Base-by-base conservation (phyloP, 2,797 vertebrate genomes). In the Lacerta bilineata region DNA sequence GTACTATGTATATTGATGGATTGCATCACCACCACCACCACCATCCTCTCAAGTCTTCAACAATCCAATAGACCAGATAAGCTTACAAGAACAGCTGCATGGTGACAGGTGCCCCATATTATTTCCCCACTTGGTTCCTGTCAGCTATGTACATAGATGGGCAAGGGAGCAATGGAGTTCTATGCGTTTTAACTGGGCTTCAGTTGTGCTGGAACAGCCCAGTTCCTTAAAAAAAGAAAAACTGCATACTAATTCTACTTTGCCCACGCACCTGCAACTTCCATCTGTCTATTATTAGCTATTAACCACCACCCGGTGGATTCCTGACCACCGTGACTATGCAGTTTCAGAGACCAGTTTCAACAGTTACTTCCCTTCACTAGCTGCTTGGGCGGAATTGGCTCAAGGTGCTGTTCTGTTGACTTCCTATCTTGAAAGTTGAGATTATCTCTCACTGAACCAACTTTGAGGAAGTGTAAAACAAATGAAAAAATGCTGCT, bases 331-430 rank as follows among this genome's bases (percentile, higher is more conserved):
- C 3, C 0, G 0, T 18, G 90, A 85, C 71, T 88, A 91, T 87
- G 74, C 90, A 61, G 4, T 78, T 36, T 66, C 64, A 7, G 84
- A 85, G 75, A 86, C n/a, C 18, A 0, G 0, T 36, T 88, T 78
- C 90, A 85, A 85, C 59, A 89, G 81, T 23, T 71, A 29, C 74
- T 87, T 86, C 76, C 41, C 20, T 92, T 79, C 76, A 77, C 46
- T 87, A 79, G 72, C 88, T 84, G 46, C 69, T 81, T 66, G 0
- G 3, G 55, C 90, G 82, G 27, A 79, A 81, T 72, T 80, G 25
- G 15, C 69, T 39, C 66, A 71, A 39, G 27, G 8, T 59, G 33
- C 36, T 11, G 77, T 36, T 39, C 77, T 59, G n/a, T 39, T 80
- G 33, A 25, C 41, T 71, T 9, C 33, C 39, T 80, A 29, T 36